Evolutionary conservation across 2,797 vertebrate genomes (phyloP).

Genomic region (Sebastolobus alascanus): DNA sequence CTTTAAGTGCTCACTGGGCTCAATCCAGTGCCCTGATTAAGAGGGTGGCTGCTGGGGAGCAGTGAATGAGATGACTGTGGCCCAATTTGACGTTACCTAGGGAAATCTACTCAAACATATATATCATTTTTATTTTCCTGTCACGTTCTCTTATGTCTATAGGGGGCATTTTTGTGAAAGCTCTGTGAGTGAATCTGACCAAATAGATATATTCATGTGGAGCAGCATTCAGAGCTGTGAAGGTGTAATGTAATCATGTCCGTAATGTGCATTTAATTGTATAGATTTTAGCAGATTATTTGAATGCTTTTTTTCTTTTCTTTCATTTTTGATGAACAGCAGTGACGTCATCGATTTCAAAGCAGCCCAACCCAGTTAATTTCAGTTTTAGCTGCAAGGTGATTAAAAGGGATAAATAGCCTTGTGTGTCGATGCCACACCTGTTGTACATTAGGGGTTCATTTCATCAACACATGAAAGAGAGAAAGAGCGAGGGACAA

Average conservation of each 20-base stretch:
- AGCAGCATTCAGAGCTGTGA: background rate
- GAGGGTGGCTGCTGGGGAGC: slow-evolving; percentile 33
- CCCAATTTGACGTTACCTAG: slow-evolving; percentile 24
- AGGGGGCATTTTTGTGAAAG: background rate
- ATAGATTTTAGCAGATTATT: background rate
- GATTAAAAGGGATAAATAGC: slow-evolving; percentile 66
- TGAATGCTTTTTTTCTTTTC: slow-evolving; percentile 3
- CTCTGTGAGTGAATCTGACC: background rate
- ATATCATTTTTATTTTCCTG: slow-evolving; percentile 1
- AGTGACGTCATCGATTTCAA: slow-evolving; percentile 28
- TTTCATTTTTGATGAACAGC: slow-evolving; percentile 38
- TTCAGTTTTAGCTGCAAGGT: slow-evolving; percentile 55
- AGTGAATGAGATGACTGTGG: slow-evolving; percentile 36
- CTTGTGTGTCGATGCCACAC: slow-evolving; percentile 52
- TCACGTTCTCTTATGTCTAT: slow-evolving; percentile 9
- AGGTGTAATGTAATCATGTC: background rate
- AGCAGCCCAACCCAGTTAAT: slow-evolving; percentile 26
- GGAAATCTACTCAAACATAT: slow-evolving; percentile 35
- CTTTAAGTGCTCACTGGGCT: slow-evolving; percentile 38
- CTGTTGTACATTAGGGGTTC: slow-evolving; percentile 64
- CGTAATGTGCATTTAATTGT: background rate
- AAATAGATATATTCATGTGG: background rate
- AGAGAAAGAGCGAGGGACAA: slow-evolving; percentile 38
- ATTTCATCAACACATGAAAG: slow-evolving; percentile 79
- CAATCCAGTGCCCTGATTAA: slow-evolving; percentile 39